Evolutionary conservation across 2,888 invertebrate genomes (phyloP), one percentile per base, ranked within the genome.

Genomic region (Drosophila subquinaria): DNA sequence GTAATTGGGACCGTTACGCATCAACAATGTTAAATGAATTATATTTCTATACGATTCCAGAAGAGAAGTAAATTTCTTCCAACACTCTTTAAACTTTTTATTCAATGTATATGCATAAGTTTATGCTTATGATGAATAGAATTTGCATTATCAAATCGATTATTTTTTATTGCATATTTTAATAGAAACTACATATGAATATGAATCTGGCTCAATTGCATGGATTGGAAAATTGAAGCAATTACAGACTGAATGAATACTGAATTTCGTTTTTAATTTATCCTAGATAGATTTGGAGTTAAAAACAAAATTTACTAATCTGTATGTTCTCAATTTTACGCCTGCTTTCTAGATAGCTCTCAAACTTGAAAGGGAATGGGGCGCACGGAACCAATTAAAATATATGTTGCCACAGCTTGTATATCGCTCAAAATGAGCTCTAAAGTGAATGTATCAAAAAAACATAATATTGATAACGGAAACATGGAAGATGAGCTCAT

Each of bases 361-460:
- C 33, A 33, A 11, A 33, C 4, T 10, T 15, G 15, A 38, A 52
- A 13, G 4, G n/a, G 20, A 20, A 42, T 52, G 9, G 23, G 56
- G 17, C 23, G 23, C 23, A 17, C 40, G 17, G 13, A 55, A 33
- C 33, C 42, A 33, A 56, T 55, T 27, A 45, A 53, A 53, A 42
- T 35, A 30, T 17, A 50, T 20, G 3, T 23, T 65, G 36, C 36
- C 67, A 61, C 42, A 66, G 50, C 36, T 45, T 56, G 38, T 33
- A 42, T 43, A 50, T 45, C 15, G 51, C 40, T 56, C 17, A 35
- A 33, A 17, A 38, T 27, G 15, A 27, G 35, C 35, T 40, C n/a
- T n/a, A 48, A 33, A 17, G 30, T 43, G 33, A 47, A 53, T 50
- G 11, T 59, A 43, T 48, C 4, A 36, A 45, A 40, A 13, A 27